A percentile compares a stretch with the other conserved stretches of the same genome.
Conservation (phyloP, 2,113 vertebrate species). For the Cebus imitator region DNA sequence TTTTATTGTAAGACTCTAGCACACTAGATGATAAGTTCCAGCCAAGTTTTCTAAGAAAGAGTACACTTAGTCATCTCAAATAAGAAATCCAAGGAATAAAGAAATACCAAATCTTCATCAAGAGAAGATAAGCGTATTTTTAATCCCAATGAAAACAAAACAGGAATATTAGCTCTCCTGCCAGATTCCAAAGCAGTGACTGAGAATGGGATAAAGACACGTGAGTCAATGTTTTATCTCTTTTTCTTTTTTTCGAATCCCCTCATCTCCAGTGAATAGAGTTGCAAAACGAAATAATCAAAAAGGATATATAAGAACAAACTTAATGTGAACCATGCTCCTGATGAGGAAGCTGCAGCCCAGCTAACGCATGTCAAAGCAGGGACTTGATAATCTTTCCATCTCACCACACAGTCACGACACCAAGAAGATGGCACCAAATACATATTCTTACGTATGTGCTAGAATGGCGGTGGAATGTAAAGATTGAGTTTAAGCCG, state of each 20-base stretch:
- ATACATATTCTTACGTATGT: background rate
- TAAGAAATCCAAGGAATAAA: background rate
- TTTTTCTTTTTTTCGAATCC: background rate
- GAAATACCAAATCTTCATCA: background rate
- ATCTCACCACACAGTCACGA: background rate
- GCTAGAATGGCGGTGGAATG: background rate
- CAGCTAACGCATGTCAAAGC: background rate
- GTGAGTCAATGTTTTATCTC: background rate
- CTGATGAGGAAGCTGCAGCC: background rate
- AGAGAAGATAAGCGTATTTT: background rate
- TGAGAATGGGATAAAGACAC: background rate
- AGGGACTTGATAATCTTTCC: background rate
- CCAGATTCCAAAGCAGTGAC: conserved; percentile 1
- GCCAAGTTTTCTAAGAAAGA: background rate
- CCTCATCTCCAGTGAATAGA: background rate
- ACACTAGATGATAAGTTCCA: background rate
- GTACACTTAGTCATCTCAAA: background rate
- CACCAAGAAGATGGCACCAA: background rate
- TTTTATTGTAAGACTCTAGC: background rate
- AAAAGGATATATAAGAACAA: background rate
- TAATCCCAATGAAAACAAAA: background rate
- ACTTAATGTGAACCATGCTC: background rate
- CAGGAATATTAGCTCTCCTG: background rate
- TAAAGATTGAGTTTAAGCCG: background rate
- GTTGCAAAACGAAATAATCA: background rate